These are phyloP conservation scores for Halocaridina rubra DNA, from an alignment of 2,888 invertebrate genomes.

Conservation along the genomic window DNA sequence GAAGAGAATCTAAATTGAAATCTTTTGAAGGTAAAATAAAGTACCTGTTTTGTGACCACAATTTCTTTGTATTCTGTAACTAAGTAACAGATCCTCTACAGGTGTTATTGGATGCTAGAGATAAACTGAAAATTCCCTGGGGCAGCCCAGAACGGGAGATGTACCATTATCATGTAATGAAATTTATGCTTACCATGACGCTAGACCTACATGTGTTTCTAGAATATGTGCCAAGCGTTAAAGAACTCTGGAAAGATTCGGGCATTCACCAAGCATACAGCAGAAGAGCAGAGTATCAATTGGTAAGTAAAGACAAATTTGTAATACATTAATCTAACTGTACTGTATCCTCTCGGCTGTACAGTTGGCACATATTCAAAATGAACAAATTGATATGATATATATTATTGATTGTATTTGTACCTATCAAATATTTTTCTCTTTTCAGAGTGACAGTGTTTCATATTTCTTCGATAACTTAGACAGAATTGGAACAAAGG, in stretches of 20 bases:
- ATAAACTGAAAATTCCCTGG: constrained; percentile 93
- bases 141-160: constrained; percentile 83
- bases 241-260: constrained; percentile 89
- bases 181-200: constrained; percentile 78
- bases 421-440: too few relatives aligned
- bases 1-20: too few relatives aligned
- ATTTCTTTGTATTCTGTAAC: too few relatives aligned
- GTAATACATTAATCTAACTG: too few relatives aligned
- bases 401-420: too few relatives aligned
- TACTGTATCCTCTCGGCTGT: too few relatives aligned
- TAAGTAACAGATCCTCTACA: too few relatives aligned
- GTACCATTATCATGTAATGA: constrained; percentile 84
- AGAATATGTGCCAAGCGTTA: constrained; percentile 85
- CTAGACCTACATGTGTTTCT: constrained; percentile 86
- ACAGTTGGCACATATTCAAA: too few relatives aligned
- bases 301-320: constrained; percentile 80
- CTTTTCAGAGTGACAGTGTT: constrained; percentile 90
- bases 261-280: constrained; percentile 92
- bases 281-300: constrained; percentile 94
- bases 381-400: too few relatives aligned
- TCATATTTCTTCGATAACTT: constrained; percentile 96
- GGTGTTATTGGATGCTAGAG: constrained; percentile 94
- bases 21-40: too few relatives aligned
- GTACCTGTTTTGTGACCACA: too few relatives aligned
- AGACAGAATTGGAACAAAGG: constrained; percentile 79